phyloP scores from a whole-genome alignment of 2,113 vertebrate genomes.

The Peromyscus californicus region DNA sequence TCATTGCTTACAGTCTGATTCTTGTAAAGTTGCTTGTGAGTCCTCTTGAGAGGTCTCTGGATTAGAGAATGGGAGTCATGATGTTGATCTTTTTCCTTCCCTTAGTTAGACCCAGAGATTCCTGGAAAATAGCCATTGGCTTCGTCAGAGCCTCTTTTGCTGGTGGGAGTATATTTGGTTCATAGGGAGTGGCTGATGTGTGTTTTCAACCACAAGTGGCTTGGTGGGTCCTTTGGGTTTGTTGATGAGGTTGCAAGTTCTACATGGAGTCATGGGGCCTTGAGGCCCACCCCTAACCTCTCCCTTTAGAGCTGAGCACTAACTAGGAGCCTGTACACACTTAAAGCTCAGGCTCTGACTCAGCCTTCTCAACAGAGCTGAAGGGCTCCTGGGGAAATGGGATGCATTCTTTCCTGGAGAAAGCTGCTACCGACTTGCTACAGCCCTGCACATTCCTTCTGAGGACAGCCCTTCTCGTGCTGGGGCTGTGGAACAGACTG shows the following conservation, averaged over 20 bases:
- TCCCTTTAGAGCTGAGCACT: neutral
- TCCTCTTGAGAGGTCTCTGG: neutral
- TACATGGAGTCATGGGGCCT: neutral
- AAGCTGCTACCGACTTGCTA: neutral
- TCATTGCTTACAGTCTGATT: neutral
- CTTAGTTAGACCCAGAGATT: neutral
- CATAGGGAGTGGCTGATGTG: neutral
- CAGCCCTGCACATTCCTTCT: neutral
- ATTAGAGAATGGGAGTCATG: neutral
- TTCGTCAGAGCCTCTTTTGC: neutral
- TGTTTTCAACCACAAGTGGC: neutral
- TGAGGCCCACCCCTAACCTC: neutral
- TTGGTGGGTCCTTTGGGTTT: neutral
- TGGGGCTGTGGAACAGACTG: neutral
- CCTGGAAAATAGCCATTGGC: neutral
- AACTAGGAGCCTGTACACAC: neutral
- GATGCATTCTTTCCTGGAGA: neutral
- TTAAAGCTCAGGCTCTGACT: neutral
- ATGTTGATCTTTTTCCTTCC: slow-evolving; percentile 6
- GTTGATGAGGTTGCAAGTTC: neutral
- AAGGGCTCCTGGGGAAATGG: slow-evolving; percentile 13
- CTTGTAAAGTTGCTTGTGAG: neutral
- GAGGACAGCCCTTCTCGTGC: slow-evolving; percentile 24
- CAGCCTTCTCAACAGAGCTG: neutral
- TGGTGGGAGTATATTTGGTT: neutral